Conservation (phyloP, 2,888 invertebrate genomes). For the Tenthredo distinguenda region DNA sequence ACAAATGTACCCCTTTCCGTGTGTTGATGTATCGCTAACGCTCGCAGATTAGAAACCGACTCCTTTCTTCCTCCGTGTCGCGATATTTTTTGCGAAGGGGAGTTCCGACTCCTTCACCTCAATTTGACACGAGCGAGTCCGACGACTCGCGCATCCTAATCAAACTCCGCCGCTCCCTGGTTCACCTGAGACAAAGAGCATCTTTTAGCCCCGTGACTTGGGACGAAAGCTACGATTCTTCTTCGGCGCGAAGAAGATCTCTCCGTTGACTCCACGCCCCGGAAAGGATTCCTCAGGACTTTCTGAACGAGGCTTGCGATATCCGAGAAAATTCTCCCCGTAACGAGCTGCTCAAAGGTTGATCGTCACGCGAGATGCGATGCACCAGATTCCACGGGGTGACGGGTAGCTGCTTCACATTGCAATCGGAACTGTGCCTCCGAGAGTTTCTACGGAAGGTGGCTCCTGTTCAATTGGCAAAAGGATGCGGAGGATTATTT, state of each 20-base stretch:
- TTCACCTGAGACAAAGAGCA: neutral
- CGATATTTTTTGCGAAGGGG: constrained; percentile 17
- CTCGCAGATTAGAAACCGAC: constrained; percentile 10
- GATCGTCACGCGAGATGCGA: neutral
- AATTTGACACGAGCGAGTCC: neutral
- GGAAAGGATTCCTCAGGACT: neutral
- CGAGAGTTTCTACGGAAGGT: neutral
- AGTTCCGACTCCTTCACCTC: neutral
- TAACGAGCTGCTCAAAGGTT: neutral
- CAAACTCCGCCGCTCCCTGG: neutral
- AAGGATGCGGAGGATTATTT: neutral
- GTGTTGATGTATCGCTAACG: constrained; percentile 38
- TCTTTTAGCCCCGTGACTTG: neutral
- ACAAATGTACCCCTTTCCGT: constrained; percentile 40
- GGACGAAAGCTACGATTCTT: neutral
- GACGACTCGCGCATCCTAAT: constrained; percentile 10
- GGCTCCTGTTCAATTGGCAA: neutral
- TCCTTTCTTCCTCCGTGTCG: neutral
- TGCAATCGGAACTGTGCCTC: neutral
- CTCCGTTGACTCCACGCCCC: neutral
- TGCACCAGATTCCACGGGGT: neutral
- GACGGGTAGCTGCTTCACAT: neutral
- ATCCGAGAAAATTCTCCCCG: neutral
- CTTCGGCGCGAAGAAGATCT: neutral
- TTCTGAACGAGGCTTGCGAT: neutral